Conservation (phyloP, 1,140 invertebrate genomes). For the Formica selysi region DNA sequence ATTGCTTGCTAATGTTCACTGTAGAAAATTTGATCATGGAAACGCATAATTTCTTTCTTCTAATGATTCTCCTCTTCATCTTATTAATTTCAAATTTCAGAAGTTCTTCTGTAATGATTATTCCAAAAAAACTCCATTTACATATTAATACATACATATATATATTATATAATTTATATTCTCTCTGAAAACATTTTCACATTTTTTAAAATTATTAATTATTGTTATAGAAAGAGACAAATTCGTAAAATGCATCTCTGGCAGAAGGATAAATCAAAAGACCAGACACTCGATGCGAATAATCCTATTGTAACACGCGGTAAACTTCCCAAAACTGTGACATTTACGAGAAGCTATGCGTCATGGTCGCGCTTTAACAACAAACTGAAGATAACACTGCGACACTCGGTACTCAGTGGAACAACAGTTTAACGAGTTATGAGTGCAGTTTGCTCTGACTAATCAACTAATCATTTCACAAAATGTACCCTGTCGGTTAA, state of each 20-base stretch:
- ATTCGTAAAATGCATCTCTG: neutral
- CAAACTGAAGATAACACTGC: slow-evolving; percentile 10
- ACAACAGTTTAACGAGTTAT: slow-evolving; percentile 45
- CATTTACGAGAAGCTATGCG: neutral
- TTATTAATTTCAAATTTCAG: neutral
- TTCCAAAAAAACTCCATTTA: neutral
- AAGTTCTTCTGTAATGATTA: neutral
- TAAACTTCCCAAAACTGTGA: slow-evolving; percentile 6
- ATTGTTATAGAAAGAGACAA: too few relatives aligned
- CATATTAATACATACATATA: too few relatives aligned
- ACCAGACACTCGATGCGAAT: neutral
- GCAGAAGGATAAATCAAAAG: neutral
- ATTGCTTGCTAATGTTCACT: neutral
- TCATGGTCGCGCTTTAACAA: slow-evolving; percentile 25
- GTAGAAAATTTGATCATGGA: neutral
- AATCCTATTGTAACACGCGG: neutral
- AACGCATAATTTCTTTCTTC: neutral
- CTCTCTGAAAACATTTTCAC: neutral
- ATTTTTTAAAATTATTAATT: neutral
- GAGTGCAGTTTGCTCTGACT: slow-evolving; percentile 11
- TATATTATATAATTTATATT: too few relatives aligned
- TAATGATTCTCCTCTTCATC: neutral
- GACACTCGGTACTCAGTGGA: neutral
- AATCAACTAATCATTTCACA: slow-evolving; percentile 43
- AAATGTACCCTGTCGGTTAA: slow-evolving; percentile 49